Evolutionary conservation across 2,113 vertebrate genomes (phyloP).

Genomic region (Paramormyrops kingsleyae): DNA sequence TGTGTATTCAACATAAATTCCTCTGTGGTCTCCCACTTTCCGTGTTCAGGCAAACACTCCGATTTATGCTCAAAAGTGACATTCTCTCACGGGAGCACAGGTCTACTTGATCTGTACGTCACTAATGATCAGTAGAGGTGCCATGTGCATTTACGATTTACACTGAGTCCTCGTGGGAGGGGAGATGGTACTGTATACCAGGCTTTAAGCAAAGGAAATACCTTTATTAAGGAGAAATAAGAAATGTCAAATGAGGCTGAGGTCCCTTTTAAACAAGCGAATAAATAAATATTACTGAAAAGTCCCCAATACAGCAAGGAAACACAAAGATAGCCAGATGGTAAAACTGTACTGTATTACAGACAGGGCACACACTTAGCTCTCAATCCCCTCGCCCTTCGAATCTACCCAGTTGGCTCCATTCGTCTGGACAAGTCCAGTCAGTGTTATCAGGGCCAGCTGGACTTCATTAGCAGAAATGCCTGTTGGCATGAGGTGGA

Average conservation of each 20-base stretch:
- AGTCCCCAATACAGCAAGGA: neutral
- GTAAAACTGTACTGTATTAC: neutral
- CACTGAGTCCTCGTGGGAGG: neutral
- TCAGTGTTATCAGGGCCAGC: neutral
- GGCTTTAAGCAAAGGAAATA: neutral
- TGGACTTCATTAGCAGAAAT: slow-evolving; percentile 2
- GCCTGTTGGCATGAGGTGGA: neutral
- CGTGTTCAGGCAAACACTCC: neutral
- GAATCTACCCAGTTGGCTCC: neutral
- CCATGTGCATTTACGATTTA: neutral
- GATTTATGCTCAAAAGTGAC: neutral
- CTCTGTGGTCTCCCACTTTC: neutral
- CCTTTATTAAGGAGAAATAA: slow-evolving; percentile 1
- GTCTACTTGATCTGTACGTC: neutral
- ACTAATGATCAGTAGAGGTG: neutral
- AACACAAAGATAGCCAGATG: neutral
- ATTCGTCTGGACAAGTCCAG: slow-evolving; percentile 1
- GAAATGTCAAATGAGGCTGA: neutral
- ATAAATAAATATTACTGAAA: neutral
- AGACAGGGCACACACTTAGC: neutral
- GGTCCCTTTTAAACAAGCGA: neutral
- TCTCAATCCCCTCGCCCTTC: neutral
- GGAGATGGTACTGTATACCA: neutral
- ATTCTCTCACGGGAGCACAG: neutral
- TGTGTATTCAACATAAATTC: neutral